phyloP scores from a whole-genome alignment of 2,888 invertebrate genomes.

The Metopia argyrocephala region DNA sequence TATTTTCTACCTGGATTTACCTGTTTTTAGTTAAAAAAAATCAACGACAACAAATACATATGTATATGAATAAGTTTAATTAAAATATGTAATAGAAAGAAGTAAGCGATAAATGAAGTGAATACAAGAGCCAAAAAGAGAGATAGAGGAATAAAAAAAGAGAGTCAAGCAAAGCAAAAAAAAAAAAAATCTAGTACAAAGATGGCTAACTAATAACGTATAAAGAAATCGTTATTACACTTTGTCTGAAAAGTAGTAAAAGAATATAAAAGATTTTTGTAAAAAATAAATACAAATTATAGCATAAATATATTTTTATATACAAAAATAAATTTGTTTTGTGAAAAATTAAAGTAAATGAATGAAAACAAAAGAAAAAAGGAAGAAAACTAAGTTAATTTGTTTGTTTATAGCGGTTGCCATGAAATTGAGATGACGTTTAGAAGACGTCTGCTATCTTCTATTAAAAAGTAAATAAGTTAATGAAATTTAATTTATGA shows the following conservation, averaged over 20 bases:
- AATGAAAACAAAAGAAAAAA: slow-evolving; percentile 20
- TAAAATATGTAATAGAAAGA: slow-evolving; percentile 14
- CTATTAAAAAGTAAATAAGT: slow-evolving; percentile 10
- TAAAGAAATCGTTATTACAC: slow-evolving; percentile 17
- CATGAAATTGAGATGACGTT: slow-evolving; percentile 70
- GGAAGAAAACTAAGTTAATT: slow-evolving; percentile 19
- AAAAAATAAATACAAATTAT: slow-evolving; percentile 4
- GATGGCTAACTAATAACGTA: slow-evolving; percentile 15
- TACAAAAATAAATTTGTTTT: slow-evolving; percentile 8
- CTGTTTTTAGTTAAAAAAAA: slow-evolving; percentile 68
- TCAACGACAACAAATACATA: slow-evolving; percentile 28
- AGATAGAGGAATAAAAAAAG: slow-evolving; percentile 61
- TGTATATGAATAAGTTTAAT: slow-evolving; percentile 38
- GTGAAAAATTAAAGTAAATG: not conserved
- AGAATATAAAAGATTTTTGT: slow-evolving; percentile 21
- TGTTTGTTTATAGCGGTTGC: slow-evolving; percentile 67
- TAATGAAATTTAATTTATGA: slow-evolving; percentile 49
- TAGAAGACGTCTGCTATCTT: slow-evolving; percentile 62
- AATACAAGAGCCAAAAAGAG: not conserved
- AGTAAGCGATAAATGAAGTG: slow-evolving; percentile 13
- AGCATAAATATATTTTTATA: too few relatives aligned
- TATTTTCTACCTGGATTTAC: slow-evolving; percentile 76
- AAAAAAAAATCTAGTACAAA: slow-evolving; percentile 31
- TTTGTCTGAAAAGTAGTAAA: not conserved
- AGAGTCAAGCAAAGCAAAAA: slow-evolving; percentile 10